A percentile compares a stretch with the other conserved stretches of the same genome.
These are phyloP conservation scores for Onychomys arenicola DNA, from an alignment of 2,797 vertebrate genomes.

Conservation along the genomic window DNA sequence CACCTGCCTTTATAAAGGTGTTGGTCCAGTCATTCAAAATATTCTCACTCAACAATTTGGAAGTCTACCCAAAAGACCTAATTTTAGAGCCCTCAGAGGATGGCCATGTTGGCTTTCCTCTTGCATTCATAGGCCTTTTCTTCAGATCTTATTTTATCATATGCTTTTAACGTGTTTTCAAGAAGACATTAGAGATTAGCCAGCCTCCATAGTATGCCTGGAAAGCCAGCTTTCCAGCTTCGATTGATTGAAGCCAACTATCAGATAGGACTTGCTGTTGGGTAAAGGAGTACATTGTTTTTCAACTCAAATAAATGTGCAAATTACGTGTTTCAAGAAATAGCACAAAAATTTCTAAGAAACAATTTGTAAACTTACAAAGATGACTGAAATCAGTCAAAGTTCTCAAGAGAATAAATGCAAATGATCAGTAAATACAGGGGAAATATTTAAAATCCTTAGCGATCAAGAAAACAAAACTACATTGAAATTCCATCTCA, in stretches of 20 bases:
- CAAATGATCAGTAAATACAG: neutral
- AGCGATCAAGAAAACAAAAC: neutral
- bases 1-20: neutral
- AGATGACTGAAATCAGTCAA: neutral
- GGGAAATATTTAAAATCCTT: neutral
- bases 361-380: constrained; percentile 25
- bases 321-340: constrained; percentile 8
- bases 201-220: neutral
- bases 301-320: neutral
- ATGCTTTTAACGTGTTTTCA: neutral
- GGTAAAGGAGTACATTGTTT: neutral
- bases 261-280: neutral
- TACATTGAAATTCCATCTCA: neutral
- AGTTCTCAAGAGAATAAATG: neutral
- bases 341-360: neutral
- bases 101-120: too few relatives aligned
- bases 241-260: neutral
- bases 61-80: neutral
- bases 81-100: neutral
- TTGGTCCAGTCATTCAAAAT: neutral
- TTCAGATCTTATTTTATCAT: neutral
- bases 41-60: neutral
- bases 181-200: neutral
- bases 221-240: neutral
- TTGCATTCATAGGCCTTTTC: neutral